Evolutionary conservation across 2,888 invertebrate genomes (phyloP).

Genomic region (Sylvicola cinctus): DNA sequence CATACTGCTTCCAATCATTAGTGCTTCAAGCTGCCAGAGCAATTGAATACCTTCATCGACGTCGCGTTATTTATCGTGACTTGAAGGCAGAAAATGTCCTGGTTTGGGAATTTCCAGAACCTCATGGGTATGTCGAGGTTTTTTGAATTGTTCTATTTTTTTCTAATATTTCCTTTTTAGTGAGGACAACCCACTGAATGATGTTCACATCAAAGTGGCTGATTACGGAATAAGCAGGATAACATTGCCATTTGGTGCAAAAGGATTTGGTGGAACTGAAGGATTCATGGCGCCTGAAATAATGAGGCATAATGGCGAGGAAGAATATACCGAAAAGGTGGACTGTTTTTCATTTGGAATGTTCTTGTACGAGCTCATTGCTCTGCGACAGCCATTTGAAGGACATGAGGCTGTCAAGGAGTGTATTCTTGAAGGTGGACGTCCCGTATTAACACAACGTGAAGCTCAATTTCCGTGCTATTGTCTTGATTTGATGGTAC

Average conservation of each 20-base stretch:
- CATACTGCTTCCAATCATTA: constrained; percentile 62
- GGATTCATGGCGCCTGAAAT: constrained; percentile 99
- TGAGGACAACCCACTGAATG: constrained; percentile 40
- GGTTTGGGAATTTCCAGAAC: constrained; percentile 88
- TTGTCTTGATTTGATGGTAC: constrained; percentile 83
- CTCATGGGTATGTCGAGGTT: constrained; percentile 24
- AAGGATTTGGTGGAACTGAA: constrained; percentile 96
- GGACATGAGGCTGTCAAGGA: constrained; percentile 94
- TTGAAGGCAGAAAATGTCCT: constrained; percentile 88
- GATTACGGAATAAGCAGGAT: constrained; percentile 90
- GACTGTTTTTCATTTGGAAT: constrained; percentile 98
- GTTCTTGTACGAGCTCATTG: constrained; percentile 90
- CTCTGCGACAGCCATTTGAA: constrained; percentile 85
- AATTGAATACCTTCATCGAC: constrained; percentile 83
- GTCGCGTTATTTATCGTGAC: constrained; percentile 67
- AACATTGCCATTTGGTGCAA: constrained; percentile 76
- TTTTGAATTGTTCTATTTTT: background rate
- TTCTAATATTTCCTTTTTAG: constrained; percentile 11
- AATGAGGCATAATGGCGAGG: constrained; percentile 93
- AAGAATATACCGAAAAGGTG: constrained; percentile 96
- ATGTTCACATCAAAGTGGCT: constrained; percentile 79
- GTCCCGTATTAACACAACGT: constrained; percentile 71
- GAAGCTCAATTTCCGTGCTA: constrained; percentile 70
- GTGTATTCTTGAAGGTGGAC: constrained; percentile 82
- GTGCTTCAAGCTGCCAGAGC: constrained; percentile 84